A percentile compares a stretch with the other conserved stretches of the same genome.
phyloP scores from a whole-genome alignment of 1,140 invertebrate genomes.

The Radopholus similis region DNA sequence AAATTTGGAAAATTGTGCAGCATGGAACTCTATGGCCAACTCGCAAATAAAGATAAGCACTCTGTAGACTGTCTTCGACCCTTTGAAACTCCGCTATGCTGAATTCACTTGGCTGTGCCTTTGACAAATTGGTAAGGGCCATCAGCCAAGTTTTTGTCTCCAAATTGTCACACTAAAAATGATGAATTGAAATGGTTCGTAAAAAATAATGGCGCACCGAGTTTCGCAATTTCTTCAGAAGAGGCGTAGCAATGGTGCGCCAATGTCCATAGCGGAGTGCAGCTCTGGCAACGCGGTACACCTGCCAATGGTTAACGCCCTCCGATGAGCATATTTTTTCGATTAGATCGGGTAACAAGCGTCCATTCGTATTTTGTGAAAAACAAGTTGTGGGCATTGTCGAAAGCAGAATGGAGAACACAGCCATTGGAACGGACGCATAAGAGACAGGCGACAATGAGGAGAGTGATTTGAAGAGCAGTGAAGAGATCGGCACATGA shows the following conservation, averaged over 20 bases:
- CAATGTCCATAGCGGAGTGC: constrained; percentile 16
- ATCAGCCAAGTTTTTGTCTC: constrained; percentile 20
- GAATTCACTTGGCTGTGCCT: constrained; percentile 8
- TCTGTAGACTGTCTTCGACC: constrained; percentile 3
- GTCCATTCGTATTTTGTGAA: not conserved
- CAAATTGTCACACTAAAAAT: constrained; percentile 12
- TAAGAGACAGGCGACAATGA: not conserved
- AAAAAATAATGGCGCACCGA: not conserved
- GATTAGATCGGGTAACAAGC: not conserved
- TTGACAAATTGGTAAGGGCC: constrained; percentile 6
- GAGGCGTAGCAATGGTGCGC: constrained; percentile 6
- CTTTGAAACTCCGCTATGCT: not conserved
- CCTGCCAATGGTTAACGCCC: constrained; percentile 2
- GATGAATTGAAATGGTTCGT: too few relatives aligned
- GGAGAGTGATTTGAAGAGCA: not conserved
- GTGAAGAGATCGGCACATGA: not conserved
- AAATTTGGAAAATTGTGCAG: not conserved
- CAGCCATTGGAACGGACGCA: not conserved
- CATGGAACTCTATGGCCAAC: not conserved
- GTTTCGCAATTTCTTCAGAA: constrained; percentile 7
- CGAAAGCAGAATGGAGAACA: constrained; percentile 1
- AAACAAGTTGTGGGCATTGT: not conserved
- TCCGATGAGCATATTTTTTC: not conserved
- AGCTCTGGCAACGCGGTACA: constrained; percentile 6
- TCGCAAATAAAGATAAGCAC: constrained; percentile 9